phyloP scores from a whole-genome alignment of 2,797 vertebrate species.

The Kryptolebias ocellatus region DNA sequence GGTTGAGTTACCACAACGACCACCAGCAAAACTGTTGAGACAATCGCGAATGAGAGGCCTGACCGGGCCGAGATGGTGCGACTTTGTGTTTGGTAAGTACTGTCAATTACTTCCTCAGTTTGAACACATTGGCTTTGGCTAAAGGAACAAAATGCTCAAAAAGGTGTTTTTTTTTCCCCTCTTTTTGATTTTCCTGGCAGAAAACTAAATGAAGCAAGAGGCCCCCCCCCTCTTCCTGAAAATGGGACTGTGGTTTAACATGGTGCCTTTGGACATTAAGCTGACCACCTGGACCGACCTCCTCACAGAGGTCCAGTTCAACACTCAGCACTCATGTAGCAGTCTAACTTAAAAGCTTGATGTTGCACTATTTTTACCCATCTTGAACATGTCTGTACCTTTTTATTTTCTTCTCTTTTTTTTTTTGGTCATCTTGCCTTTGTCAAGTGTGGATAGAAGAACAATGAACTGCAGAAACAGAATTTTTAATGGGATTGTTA shows the following conservation, averaged over 20 bases:
- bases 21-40: constrained; percentile 80
- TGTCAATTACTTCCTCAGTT: constrained; percentile 9
- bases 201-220: constrained; percentile 63
- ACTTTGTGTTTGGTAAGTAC: constrained; percentile 92
- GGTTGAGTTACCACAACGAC: constrained; percentile 60
- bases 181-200: constrained; percentile 40
- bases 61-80: constrained; percentile 82
- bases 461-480: constrained; percentile 42
- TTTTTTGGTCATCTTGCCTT: constrained; percentile 47
- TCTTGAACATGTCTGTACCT: constrained; percentile 58
- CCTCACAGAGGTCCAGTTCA: constrained; percentile 66
- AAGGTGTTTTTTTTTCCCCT: constrained; percentile 13
- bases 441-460: constrained; percentile 40
- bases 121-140: constrained; percentile 7
- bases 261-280: constrained; percentile 80
- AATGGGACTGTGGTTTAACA: constrained; percentile 69
- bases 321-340: constrained; percentile 85
- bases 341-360: constrained; percentile 82
- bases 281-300: constrained; percentile 69
- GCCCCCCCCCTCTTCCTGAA: constrained; percentile 46
- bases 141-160: constrained; percentile 2
- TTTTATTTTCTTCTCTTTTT: constrained; percentile 16
- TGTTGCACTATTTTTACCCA: constrained; percentile 85
- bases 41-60: constrained; percentile 82
- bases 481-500: constrained; percentile 43